Conservation (phyloP, 2,797 vertebrate genomes). For the Chaetodon trifasciatus region DNA sequence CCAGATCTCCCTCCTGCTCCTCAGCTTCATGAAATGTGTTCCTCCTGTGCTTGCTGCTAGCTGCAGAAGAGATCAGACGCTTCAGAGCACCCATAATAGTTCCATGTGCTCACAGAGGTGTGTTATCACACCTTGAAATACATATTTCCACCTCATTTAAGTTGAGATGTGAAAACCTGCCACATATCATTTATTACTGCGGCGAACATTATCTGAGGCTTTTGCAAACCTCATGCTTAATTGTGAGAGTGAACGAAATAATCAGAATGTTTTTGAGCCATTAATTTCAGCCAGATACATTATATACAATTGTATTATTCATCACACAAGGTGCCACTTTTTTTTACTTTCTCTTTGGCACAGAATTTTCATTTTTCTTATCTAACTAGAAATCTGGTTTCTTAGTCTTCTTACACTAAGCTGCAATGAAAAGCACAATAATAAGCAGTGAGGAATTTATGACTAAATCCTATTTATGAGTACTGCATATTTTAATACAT, state of each 20-base stretch:
- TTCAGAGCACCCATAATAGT: conserved; percentile 45
- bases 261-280: conserved; percentile 19
- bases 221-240: conserved; percentile 31
- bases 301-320: neutral
- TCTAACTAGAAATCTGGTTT: conserved; percentile 16
- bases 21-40: conserved; percentile 43
- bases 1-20: conserved; percentile 26
- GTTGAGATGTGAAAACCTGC: conserved; percentile 43
- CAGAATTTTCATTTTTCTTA: conserved; percentile 11
- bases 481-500: conserved; percentile 29
- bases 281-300: conserved; percentile 19
- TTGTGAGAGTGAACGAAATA: conserved; percentile 27
- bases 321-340: no score
- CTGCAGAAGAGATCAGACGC: conserved; percentile 51
- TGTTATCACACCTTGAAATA: conserved; percentile 71
- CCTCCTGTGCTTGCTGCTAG: conserved; percentile 39
- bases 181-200: conserved; percentile 56
- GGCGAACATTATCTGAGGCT: conserved; percentile 39
- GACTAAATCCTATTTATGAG: conserved; percentile 8
- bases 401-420: conserved; percentile 11
- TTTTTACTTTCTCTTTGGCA: neutral
- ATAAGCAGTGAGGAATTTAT: neutral
- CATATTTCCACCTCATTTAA: conserved; percentile 64
- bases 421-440: neutral
- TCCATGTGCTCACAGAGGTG: conserved; percentile 43